Evolutionary conservation across 2,888 invertebrate genomes (phyloP), one percentile per base, ranked within the genome.

Genomic region (Mythimna albipuncta): DNA sequence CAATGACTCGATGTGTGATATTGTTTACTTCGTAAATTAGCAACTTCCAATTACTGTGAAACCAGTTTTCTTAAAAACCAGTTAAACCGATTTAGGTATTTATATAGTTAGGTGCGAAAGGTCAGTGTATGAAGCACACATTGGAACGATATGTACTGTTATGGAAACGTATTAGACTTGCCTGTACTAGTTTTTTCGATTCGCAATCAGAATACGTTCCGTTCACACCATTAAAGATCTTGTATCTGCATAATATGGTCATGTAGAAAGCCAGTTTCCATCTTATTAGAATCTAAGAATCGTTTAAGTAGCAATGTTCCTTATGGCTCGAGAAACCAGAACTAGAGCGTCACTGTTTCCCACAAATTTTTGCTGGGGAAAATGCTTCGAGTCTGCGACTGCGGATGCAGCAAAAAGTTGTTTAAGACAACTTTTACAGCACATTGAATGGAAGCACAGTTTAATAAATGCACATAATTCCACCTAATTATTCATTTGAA

Each of bases 181-280:
- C n/a, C 16, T 54, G 21, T 19, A 21, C 38, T 38, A 63, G 77
- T 71, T 71, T 64, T 71, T 76, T 21, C 7, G 6, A 74, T 52
- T 47, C 4, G 10, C 44, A 44, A 38, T 61, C 68, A 50, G 38
- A 61, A 16, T 70, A 41, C 32, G 32, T 50, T 32, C 47, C 63
- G 54, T 75, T 77, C 77, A 41, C 75, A 71, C 61, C 57, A 72
- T 52, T 77, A 35, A 65, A 65, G 41, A 61, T 41, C 75, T 67
- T 6, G n/a, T 77, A 32, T 10, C 13, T 44, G 55, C 26, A 61
- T 55, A 57, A 44, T 76, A 76, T 47, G 65, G 78, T 11, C 35
- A 38, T 47, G 10, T 66, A 65, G 62, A 78, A 65, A 63, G 38
- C 54, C 1, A 44, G 52, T 66, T 65, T 16, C 26, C 19, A 65